These are phyloP conservation scores for Cosmia trapezina DNA, from an alignment of 2,888 invertebrate species.

Conservation along the genomic window DNA sequence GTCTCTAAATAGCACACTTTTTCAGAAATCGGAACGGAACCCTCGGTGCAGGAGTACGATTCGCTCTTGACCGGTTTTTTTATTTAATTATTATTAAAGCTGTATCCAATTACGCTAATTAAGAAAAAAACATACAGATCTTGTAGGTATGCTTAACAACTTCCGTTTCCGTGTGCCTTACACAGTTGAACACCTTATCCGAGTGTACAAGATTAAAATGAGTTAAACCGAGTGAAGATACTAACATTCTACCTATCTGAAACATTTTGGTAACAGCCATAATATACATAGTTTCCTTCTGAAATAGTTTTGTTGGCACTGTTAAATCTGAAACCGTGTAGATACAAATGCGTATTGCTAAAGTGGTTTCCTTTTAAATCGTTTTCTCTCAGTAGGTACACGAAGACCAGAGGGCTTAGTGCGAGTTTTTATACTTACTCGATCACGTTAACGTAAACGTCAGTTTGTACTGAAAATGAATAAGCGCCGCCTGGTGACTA, in stretches of 20 bases:
- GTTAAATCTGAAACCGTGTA: no score
- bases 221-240: background rate
- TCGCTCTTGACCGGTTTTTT: background rate
- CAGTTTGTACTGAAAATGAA: no score
- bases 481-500: no score
- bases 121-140: constrained; percentile 16
- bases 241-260: background rate
- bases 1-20: no score
- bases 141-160: background rate
- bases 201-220: background rate
- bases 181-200: background rate
- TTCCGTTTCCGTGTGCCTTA: constrained; percentile 36
- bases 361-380: background rate
- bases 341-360: no score
- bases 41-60: no score
- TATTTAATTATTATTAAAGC: constrained; percentile 1
- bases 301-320: background rate
- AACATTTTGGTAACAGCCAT: background rate
- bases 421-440: no score
- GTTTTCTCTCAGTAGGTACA: background rate
- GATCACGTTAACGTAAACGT: no score
- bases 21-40: no score
- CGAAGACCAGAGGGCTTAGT: no score
- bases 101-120: constrained; percentile 30
- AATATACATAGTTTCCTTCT: no score